phyloP scores from a whole-genome alignment of 2,797 vertebrate genomes.

The Chanos chanos region DNA sequence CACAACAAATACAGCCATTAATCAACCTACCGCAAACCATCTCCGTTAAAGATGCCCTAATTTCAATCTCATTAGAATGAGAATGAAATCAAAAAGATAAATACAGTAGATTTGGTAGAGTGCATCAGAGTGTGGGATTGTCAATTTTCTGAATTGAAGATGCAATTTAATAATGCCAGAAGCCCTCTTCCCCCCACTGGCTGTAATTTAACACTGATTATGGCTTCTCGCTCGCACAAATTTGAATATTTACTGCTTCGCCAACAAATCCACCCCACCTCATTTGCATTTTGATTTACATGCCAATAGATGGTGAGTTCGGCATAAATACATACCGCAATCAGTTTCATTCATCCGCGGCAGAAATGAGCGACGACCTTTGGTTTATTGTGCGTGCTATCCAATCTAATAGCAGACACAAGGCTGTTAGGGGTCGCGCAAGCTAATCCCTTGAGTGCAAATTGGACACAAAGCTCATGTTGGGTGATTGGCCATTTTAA shows the following conservation, averaged over 20 bases:
- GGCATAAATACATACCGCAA: conserved; percentile 66
- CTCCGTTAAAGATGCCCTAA: conserved; percentile 44
- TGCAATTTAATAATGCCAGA: conserved; percentile 46
- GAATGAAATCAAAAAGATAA: conserved; percentile 53
- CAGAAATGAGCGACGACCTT: conserved; percentile 64
- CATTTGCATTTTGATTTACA: conserved; percentile 72
- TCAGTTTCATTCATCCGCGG: conserved; percentile 60
- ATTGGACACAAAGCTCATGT: conserved; percentile 44
- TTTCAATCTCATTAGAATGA: conserved; percentile 50
- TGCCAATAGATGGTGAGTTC: conserved; percentile 59
- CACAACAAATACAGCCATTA: conserved; percentile 49
- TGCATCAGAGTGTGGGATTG: conserved; percentile 43
- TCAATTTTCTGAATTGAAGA: conserved; percentile 49
- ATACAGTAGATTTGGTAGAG: conserved; percentile 56
- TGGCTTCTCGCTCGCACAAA: conserved; percentile 58
- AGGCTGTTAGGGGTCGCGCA: conserved; percentile 48
- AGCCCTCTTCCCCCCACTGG: conserved; percentile 34
- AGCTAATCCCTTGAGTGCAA: conserved; percentile 40
- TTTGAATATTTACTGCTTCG: conserved; percentile 68
- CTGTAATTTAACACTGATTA: conserved; percentile 66
- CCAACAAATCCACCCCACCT: conserved; percentile 55
- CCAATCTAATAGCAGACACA: conserved; percentile 55
- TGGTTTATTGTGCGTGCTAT: conserved; percentile 42
- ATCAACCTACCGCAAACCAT: conserved; percentile 60
- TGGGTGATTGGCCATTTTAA: conserved; percentile 32